A percentile compares a stretch with the other conserved stretches of the same genome.
phyloP scores from a whole-genome alignment of 37 sponge, comb jelly and placozoan genomes.

The Mnemiopsis leidyi region DNA sequence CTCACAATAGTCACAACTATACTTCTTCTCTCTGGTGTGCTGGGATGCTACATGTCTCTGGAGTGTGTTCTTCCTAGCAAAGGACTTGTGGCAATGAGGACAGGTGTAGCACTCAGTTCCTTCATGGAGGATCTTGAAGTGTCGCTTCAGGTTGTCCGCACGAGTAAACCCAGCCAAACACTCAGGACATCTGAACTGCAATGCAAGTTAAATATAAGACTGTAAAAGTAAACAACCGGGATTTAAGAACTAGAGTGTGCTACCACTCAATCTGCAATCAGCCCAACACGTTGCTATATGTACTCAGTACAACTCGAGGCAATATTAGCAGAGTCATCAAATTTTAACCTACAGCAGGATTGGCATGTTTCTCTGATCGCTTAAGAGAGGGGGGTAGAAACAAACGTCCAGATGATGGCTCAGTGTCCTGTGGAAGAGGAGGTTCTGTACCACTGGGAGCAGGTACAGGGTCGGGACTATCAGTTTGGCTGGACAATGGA shows the following conservation, averaged over 20 bases:
- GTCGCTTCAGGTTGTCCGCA: conserved; percentile 41
- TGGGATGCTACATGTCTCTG: conserved; percentile 30
- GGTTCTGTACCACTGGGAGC: neutral
- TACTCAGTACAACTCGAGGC: too few relatives aligned
- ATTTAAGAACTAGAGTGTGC: too few relatives aligned
- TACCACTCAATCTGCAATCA: too few relatives aligned
- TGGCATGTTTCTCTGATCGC: neutral
- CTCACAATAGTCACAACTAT: conserved; percentile 45
- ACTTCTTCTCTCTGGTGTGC: conserved; percentile 50
- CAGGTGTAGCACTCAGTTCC: conserved; percentile 13
- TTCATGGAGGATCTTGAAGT: conserved; percentile 57
- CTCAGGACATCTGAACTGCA: conserved; percentile 51
- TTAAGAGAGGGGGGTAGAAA: conserved; percentile 27
- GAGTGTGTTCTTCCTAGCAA: conserved; percentile 53
- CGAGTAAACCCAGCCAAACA: conserved; percentile 26
- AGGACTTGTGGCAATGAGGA: conserved; percentile 14
- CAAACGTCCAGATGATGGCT: neutral
- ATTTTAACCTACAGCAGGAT: neutral
- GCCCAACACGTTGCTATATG: too few relatives aligned
- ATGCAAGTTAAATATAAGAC: too few relatives aligned
- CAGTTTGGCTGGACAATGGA: neutral
- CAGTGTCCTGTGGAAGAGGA: neutral
- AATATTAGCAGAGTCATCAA: too few relatives aligned
- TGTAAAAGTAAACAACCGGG: too few relatives aligned
- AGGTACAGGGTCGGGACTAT: neutral